Conservation (phyloP, 2,113 vertebrate genomes). For the Leuciscus idus region DNA sequence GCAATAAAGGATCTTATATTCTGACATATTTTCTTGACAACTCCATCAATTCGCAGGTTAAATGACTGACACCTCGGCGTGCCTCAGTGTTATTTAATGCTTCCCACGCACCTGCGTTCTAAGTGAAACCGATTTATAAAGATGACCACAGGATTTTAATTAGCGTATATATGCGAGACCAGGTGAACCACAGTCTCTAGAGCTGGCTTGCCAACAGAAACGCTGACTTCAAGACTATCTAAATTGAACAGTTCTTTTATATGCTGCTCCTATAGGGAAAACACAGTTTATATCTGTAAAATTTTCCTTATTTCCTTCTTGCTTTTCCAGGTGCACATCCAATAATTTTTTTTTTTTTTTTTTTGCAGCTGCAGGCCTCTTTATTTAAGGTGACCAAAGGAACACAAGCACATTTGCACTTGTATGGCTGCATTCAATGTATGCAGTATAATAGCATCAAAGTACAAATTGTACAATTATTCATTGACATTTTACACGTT, state of each 20-base stretch:
- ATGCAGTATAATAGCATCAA: neutral
- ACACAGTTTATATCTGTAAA: slow-evolving; percentile 1
- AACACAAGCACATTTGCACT: neutral
- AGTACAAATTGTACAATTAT: slow-evolving; percentile 58
- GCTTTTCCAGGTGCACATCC: slow-evolving; percentile 16
- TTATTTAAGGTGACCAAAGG: slow-evolving; percentile 21
- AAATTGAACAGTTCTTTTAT: slow-evolving; percentile 6
- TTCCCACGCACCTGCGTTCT: slow-evolving; percentile 4
- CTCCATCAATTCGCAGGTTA: neutral
- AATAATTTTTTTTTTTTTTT: neutral
- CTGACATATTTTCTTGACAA: neutral
- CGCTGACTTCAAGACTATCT: slow-evolving; percentile 11
- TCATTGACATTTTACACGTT: slow-evolving; percentile 43
- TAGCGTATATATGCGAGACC: neutral
- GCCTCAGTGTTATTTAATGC: slow-evolving; percentile 14
- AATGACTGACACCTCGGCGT: slow-evolving; percentile 4
- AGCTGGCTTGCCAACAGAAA: slow-evolving; percentile 30
- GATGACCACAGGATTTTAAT: slow-evolving; percentile 30
- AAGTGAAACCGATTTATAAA: slow-evolving; percentile 17
- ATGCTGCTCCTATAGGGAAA: slow-evolving; percentile 7
- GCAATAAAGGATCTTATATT: neutral
- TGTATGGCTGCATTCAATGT: neutral
- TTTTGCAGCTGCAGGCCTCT: slow-evolving; percentile 4
- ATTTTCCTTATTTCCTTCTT: slow-evolving; percentile 22
- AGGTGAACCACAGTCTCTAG: slow-evolving; percentile 1